These are phyloP conservation scores for Netelia fuscicornis DNA, from an alignment of 2,888 invertebrate species.

Conservation along the genomic window DNA sequence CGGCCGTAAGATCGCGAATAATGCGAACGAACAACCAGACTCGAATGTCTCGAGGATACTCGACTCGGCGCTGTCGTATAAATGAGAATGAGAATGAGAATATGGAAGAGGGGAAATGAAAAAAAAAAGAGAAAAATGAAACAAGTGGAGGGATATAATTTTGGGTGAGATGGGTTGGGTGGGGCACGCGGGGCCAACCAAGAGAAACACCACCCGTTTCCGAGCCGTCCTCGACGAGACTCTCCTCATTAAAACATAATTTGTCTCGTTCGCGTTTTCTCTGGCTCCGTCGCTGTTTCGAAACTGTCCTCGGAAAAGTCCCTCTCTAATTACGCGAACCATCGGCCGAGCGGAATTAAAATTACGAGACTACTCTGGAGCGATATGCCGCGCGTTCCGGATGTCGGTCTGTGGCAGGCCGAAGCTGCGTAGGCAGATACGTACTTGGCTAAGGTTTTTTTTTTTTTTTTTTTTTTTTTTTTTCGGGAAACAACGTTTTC, in stretches of 20 bases:
- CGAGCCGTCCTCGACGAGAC: slow-evolving; percentile 44
- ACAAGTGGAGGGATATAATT: slow-evolving; percentile 38
- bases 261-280: slow-evolving; percentile 45
- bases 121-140: slow-evolving; percentile 17
- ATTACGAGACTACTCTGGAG: slow-evolving; percentile 44
- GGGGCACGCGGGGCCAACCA: slow-evolving; percentile 10
- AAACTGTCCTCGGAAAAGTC: slow-evolving; percentile 40
- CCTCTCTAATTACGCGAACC: slow-evolving; percentile 57
- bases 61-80: slow-evolving; percentile 10
- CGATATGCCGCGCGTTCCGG: slow-evolving; percentile 5
- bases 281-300: slow-evolving; percentile 11
- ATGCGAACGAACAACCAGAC: background rate
- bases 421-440: background rate
- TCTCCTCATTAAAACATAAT: slow-evolving; percentile 61
- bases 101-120: slow-evolving; percentile 15
- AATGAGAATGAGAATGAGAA: slow-evolving; percentile 1
- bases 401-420: background rate
- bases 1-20: too few species aligned
- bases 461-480: background rate
- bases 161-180: slow-evolving; percentile 8
- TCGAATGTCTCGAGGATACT: slow-evolving; percentile 37
- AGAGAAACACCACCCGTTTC: slow-evolving; percentile 49
- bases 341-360: slow-evolving; percentile 32
- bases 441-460: background rate
- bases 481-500: background rate